A percentile compares a stretch with the other conserved stretches of the same genome.
Conservation (phyloP, 2,888 invertebrate species). For the Drosophila ustulata region DNA sequence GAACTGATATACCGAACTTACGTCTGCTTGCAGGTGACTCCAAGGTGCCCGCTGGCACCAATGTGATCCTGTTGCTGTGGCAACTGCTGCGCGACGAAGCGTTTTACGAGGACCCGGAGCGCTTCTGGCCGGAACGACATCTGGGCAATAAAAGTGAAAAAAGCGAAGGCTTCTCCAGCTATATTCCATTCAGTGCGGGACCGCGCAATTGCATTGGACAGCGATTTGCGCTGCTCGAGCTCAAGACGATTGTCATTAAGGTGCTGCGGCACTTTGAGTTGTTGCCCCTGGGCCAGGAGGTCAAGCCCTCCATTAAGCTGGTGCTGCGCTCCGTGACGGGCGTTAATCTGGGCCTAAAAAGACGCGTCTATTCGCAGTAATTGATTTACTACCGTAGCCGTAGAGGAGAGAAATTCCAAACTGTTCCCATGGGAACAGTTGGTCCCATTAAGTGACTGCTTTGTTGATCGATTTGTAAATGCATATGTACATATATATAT, state of each 20-base stretch:
- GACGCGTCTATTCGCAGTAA: constrained; percentile 28
- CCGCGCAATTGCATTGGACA: constrained; percentile 86
- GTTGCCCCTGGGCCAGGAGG: constrained; percentile 74
- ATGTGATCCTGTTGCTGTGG: constrained; percentile 80
- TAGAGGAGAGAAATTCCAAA: no score
- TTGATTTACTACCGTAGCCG: no score
- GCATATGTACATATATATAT: not conserved
- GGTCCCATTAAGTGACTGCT: not conserved
- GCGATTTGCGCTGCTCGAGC: constrained; percentile 80
- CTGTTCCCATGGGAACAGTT: no score
- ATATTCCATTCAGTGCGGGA: constrained; percentile 84
- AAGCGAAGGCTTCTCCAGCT: constrained; percentile 58
- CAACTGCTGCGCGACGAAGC: constrained; percentile 75
- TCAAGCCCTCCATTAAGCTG: constrained; percentile 79
- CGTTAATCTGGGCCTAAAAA: constrained; percentile 77
- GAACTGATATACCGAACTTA: not conserved
- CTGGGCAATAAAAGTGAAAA: constrained; percentile 86
- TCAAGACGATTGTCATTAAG: constrained; percentile 79
- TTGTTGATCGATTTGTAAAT: not conserved
- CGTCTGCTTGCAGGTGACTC: constrained; percentile 14
- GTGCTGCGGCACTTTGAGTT: constrained; percentile 78
- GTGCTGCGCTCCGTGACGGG: constrained; percentile 82
- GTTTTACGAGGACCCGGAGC: constrained; percentile 73
- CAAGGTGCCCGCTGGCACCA: constrained; percentile 75
- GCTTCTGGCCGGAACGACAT: constrained; percentile 82